A percentile compares a stretch with the other conserved stretches of the same genome.
phyloP scores from a whole-genome alignment of 2,888 invertebrate species.

The Formica aserva region DNA sequence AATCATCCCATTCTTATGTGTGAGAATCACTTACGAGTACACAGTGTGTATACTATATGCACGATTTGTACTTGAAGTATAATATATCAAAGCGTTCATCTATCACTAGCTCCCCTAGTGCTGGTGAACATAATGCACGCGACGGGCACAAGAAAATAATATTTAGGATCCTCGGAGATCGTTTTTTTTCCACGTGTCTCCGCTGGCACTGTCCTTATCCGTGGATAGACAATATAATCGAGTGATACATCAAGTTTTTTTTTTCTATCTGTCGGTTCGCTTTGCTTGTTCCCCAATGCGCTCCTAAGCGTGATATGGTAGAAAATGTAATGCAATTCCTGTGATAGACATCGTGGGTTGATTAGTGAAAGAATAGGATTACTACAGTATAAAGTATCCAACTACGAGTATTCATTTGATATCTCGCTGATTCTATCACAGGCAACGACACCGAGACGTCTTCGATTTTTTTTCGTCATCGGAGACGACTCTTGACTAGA shows the following conservation, averaged over 20 bases:
- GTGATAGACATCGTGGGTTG: neutral
- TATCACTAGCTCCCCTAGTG: constrained; percentile 46
- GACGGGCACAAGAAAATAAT: constrained; percentile 20
- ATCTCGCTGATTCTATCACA: constrained; percentile 38
- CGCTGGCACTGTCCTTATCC: neutral
- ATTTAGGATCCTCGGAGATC: constrained; percentile 1
- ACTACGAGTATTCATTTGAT: constrained; percentile 15
- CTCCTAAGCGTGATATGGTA: neutral
- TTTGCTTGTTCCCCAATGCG: neutral
- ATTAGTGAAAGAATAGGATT: neutral
- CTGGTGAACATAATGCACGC: constrained; percentile 23
- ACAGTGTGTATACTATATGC: constrained; percentile 58
- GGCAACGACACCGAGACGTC: constrained; percentile 18
- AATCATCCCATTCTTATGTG: constrained; percentile 16
- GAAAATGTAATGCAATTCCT: constrained; percentile 2
- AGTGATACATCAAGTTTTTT: constrained; percentile 4
- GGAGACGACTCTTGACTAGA: neutral
- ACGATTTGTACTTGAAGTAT: constrained; percentile 78
- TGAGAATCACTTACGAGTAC: constrained; percentile 43
- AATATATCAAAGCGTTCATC: constrained; percentile 78
- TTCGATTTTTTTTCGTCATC: neutral
- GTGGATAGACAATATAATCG: neutral
- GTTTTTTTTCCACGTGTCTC: neutral
- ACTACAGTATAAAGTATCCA: neutral
- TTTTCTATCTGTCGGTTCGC: neutral